Evolutionary conservation across 2,888 invertebrate species (phyloP).

Genomic region (Noctua fimbriata): DNA sequence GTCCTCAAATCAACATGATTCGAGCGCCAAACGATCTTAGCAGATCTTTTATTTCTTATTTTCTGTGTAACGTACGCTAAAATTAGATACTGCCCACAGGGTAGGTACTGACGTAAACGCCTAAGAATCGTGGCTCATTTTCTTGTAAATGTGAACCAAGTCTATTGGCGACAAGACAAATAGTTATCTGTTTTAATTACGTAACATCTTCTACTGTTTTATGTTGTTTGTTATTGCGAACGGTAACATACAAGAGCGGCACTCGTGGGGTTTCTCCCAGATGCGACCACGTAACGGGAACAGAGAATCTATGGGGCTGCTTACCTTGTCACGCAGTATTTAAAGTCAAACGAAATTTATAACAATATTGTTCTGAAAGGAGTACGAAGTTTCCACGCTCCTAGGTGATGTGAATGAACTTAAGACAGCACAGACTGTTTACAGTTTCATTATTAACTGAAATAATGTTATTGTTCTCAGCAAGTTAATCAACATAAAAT

Average conservation of each 20-base stretch:
- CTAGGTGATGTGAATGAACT: slow-evolving; percentile 14
- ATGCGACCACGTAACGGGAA: slow-evolving; percentile 35
- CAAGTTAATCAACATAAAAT: neutral
- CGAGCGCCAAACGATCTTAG: too few relatives aligned
- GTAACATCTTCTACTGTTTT: too few relatives aligned
- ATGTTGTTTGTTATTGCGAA: neutral
- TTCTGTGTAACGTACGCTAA: neutral
- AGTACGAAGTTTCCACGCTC: slow-evolving; percentile 44
- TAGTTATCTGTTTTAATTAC: neutral
- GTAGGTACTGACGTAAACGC: neutral
- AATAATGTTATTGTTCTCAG: slow-evolving; percentile 21
- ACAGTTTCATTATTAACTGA: slow-evolving; percentile 28
- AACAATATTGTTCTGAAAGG: slow-evolving; percentile 33
- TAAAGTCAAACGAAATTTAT: slow-evolving; percentile 40
- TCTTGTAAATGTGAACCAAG: neutral
- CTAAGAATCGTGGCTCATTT: too few relatives aligned
- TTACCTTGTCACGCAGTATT: slow-evolving; percentile 21
- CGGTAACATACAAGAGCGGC: neutral
- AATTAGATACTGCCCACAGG: too few relatives aligned
- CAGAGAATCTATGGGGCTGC: slow-evolving; percentile 12
- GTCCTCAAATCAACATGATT: neutral
- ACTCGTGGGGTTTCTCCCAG: slow-evolving; percentile 10
- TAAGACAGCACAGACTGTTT: neutral
- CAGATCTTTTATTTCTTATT: neutral
- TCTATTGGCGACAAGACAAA: neutral